Conservation (phyloP, 2,797 vertebrate species). For the Malurus leucopterus region DNA sequence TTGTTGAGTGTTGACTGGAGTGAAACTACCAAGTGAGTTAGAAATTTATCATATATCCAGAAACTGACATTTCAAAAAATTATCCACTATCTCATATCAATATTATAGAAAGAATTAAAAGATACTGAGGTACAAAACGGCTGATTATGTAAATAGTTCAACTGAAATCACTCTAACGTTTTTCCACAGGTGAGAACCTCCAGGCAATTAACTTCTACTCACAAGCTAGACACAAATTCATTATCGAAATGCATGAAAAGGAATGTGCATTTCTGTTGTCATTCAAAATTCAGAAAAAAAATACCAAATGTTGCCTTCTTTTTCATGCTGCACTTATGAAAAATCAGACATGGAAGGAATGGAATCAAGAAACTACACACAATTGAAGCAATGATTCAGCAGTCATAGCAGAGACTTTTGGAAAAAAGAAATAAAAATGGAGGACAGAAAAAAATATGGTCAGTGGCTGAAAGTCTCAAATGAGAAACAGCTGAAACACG, state of each 20-base stretch:
- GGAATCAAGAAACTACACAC: background rate
- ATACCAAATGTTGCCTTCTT: background rate
- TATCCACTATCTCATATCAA: background rate
- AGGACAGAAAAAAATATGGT: background rate
- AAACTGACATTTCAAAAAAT: background rate
- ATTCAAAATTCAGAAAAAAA: background rate
- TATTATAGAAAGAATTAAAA: background rate
- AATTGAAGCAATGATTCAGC: background rate
- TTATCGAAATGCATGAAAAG: background rate
- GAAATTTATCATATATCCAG: background rate
- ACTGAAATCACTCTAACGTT: background rate
- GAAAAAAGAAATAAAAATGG: background rate
- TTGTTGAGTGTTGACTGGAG: background rate
- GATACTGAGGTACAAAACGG: background rate
- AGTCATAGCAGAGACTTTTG: background rate
- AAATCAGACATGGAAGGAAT: background rate
- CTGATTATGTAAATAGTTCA: background rate
- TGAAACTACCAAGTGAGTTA: background rate
- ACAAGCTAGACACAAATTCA: background rate
- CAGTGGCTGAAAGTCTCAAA: background rate
- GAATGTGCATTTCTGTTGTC: background rate
- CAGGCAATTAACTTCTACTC: background rate
- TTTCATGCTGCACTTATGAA: background rate
- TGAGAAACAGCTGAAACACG: background rate
- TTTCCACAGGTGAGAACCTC: background rate